Evolutionary conservation across 2,888 invertebrate species (phyloP), one percentile per base, ranked within the genome.

Genomic region (Apamea anceps): DNA sequence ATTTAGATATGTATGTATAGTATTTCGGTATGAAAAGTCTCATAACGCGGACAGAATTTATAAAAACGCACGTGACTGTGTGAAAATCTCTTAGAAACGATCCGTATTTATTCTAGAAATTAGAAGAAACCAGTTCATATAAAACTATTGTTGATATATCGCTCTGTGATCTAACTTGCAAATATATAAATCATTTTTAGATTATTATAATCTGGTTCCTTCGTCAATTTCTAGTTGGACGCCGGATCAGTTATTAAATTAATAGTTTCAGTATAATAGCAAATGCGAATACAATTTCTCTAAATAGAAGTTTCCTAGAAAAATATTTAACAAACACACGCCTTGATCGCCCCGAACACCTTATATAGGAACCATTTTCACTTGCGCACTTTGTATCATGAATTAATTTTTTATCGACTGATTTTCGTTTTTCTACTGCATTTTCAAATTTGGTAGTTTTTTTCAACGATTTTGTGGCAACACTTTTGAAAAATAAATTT

Each of bases 231-330:
- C 85, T 86, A 81, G 82, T 66, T 75, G 42, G 54, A 75, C 63
- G 28, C 82, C 42, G 79, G 83, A 82, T 86, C 81, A 86, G 89
- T 90, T 92, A 92, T 88, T 90, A 87, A 91, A 85, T 89, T 84
- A 91, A 93, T 94, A 94, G 93, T 92, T 93, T 93, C 91, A 91
- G 93, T 91, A 93, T 91, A 91, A 88, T 91, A 91, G 91, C 88
- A 86, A 90, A 91, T 90, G 91, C 91, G 86, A 90, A 92, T 88
- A 91, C 87, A 90, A 90, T 93, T 92, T 93, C 91, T 94, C 90
- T 89, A 90, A 89, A 88, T 89, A 89, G 87, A 88, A 88, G 85
- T 87, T 91, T 91, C 88, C 89, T 89, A 90, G 88, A 86, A 89
- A 90, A 90, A 91, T 91, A 91, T 91, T 93, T 93, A 93, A 90